Evolutionary conservation across 37 sponge, comb jelly and placozoan genomes (phyloP), one percentile per base, ranked within the genome.

Genomic region (Cliona cf. orientalis): DNA sequence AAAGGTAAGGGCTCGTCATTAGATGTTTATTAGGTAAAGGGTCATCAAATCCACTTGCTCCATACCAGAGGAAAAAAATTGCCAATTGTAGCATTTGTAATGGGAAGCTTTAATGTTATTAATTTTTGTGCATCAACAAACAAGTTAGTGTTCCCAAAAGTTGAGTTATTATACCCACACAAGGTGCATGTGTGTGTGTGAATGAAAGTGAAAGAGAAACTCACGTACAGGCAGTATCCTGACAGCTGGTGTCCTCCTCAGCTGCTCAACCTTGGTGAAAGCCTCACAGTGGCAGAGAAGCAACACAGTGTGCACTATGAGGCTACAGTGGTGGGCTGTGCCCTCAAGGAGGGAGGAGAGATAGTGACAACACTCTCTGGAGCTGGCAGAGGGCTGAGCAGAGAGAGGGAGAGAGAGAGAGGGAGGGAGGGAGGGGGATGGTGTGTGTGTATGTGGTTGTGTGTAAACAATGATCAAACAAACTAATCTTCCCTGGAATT

Each of bases 261-360:
- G 60, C 35, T 64, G 75, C 45, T 84, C 71, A 0, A 29, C 58
- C 11, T 44, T 60, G 56, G 59, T 67, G 60, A 56, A 76, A n/a
- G 46, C 78, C 59, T 76, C 85, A 39, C 69, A 56, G 34, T 44
- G 46, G 46, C 77, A 68, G 45, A 75, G 61, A 34, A 84, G 85
- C 21, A 84, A 60, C 25, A 67, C 23, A 1, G 46, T 33, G 43
- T 84, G 69, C 22, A 76, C 35, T 7, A 76, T 17, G 23, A 84
- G 78, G 44, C 59, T 58, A 46, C 78, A 76, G 40, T 84, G 85
- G 85, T 66, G 17, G 45, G 70, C 85, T 71, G 69, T 76, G 46
- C n/a, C 0, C 85, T 84, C 62, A 31, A 66, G 12, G 5, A 69
- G 45, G 5, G 1, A 25, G 0, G 43, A 58, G 60, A 75, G 44